Evolutionary conservation across 2,888 invertebrate genomes (phyloP).

Genomic region (Tribolium freemani): DNA sequence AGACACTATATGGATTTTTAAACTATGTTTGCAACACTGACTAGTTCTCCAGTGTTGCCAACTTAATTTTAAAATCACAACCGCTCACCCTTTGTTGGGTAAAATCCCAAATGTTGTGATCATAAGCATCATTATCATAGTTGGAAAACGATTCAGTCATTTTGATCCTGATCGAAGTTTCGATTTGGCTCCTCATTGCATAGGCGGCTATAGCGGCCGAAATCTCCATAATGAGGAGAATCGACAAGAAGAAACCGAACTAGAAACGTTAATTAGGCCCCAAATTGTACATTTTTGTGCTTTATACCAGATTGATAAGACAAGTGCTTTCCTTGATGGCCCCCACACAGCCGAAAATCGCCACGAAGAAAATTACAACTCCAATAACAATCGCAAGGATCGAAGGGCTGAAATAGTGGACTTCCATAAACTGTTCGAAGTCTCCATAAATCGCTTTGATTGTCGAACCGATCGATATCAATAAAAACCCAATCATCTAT

Average conservation of each 20-base stretch:
- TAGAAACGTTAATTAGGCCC: slow-evolving; percentile 55
- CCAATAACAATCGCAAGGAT: slow-evolving; percentile 83
- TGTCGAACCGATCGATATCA: slow-evolving; percentile 78
- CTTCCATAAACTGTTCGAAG: slow-evolving; percentile 74
- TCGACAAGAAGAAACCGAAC: slow-evolving; percentile 72
- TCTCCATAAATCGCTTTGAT: slow-evolving; percentile 72
- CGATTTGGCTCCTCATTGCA: slow-evolving; percentile 68
- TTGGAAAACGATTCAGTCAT: slow-evolving; percentile 69
- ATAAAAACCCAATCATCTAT: slow-evolving; percentile 78
- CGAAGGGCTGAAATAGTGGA: slow-evolving; percentile 80
- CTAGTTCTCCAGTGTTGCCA: not conserved
- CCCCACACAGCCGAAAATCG: slow-evolving; percentile 88
- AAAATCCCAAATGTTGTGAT: slow-evolving; percentile 71
- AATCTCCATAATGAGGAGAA: slow-evolving; percentile 74
- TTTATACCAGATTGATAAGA: slow-evolving; percentile 74
- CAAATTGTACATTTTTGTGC: not conserved
- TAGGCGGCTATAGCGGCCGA: slow-evolving; percentile 74
- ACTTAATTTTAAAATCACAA: not conserved
- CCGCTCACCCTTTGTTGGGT: slow-evolving; percentile 72
- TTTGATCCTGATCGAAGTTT: slow-evolving; percentile 64
- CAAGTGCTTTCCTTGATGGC: slow-evolving; percentile 85
- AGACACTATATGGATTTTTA: too few species aligned
- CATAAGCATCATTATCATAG: slow-evolving; percentile 61
- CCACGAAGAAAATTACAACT: slow-evolving; percentile 79
- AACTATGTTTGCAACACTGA: too few species aligned